A percentile compares a stretch with the other conserved stretches of the same genome.
Evolutionary conservation across 2,888 invertebrate genomes (phyloP).

Genomic region (Sinodicranocentrus sp.): DNA sequence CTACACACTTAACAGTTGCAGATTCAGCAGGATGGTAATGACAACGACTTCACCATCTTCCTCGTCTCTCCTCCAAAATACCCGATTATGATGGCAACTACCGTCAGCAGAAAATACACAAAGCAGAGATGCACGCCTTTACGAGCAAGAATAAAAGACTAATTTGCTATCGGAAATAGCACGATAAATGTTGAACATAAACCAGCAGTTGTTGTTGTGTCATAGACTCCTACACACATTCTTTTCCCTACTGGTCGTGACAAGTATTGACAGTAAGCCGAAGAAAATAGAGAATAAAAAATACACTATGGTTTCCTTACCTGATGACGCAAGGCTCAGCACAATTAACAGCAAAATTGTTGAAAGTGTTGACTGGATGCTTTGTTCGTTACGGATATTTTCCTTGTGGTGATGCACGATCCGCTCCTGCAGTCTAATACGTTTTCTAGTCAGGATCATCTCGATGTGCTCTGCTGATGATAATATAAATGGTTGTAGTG

Average conservation of each 20-base stretch:
- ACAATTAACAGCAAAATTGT: conserved; percentile 4
- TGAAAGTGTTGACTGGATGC: conserved; percentile 27
- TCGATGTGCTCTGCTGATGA: background rate
- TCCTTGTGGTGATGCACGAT: background rate
- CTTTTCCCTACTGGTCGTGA: no score
- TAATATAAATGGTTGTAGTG: background rate
- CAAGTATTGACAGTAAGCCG: background rate
- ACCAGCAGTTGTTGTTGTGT: background rate
- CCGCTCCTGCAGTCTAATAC: background rate
- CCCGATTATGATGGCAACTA: no score
- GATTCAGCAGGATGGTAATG: no score
- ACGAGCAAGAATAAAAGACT: conserved; percentile 38
- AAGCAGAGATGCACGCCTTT: background rate
- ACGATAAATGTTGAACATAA: background rate
- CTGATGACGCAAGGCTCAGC: conserved; percentile 40
- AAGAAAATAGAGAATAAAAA: background rate
- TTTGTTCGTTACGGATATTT: background rate
- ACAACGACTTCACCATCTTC: no score
- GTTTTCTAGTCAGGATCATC: conserved; percentile 36
- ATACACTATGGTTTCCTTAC: conserved; percentile 9
- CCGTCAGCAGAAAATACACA: background rate
- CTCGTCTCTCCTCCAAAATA: no score
- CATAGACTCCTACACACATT: background rate
- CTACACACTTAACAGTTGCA: no score
- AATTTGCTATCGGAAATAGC: conserved; percentile 30